Percentiles rank a stretch among this genome's conserved stretches.
These are phyloP conservation scores for Oryzaephilus surinamensis DNA, from an alignment of 1,140 invertebrate genomes.

Conservation along the genomic window DNA sequence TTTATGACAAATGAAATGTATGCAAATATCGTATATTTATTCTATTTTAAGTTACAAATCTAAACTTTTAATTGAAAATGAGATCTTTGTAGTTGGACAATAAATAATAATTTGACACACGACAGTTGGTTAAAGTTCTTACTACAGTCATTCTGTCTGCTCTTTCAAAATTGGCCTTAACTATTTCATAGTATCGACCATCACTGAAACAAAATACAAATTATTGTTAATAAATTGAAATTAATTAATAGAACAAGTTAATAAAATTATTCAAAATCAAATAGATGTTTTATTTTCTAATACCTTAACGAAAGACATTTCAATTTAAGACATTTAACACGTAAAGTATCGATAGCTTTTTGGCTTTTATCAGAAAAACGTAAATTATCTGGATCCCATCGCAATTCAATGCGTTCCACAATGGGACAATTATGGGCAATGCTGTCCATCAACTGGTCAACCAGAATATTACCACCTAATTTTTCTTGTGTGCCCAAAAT, in stretches of 20 bases:
- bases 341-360: constrained; percentile 84
- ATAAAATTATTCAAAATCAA: constrained; percentile 4
- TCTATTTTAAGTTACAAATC: constrained; percentile 12
- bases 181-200: constrained; percentile 97
- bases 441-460: constrained; percentile 95
- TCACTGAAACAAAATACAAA: constrained; percentile 68
- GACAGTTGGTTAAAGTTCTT: constrained; percentile 86
- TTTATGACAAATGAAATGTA: too few species aligned
- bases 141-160: constrained; percentile 95
- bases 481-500: constrained; percentile 96
- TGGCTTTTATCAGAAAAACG: constrained; percentile 98
- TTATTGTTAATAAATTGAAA: neutral
- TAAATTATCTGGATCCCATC: constrained; percentile 97
- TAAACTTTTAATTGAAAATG: constrained; percentile 66
- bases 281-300: constrained; percentile 21
- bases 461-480: constrained; percentile 89
- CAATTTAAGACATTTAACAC: constrained; percentile 80
- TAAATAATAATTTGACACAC: constrained; percentile 83
- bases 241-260: too few species aligned
- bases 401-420: constrained; percentile 83
- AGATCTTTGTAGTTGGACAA: constrained; percentile 88
- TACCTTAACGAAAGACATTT: constrained; percentile 75
- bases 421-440: constrained; percentile 88
- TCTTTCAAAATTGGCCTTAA: constrained; percentile 98
- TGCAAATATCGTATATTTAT: too few species aligned